Evolutionary conservation across 1,140 invertebrate genomes (phyloP), one percentile per base, ranked within the genome.

Genomic region (Drosophila azteca): DNA sequence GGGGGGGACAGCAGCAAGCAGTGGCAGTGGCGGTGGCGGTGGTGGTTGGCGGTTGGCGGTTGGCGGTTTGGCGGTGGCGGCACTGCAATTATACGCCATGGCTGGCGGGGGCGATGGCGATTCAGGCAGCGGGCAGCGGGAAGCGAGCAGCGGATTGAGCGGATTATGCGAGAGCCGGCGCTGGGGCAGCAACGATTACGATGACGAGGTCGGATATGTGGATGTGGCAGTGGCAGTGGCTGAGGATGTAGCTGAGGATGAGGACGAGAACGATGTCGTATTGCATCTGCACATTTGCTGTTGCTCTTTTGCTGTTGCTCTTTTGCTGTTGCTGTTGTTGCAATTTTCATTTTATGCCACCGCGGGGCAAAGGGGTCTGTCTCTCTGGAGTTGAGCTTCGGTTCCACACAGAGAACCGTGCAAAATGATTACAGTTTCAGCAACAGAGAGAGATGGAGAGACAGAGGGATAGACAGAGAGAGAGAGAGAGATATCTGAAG

Each of bases 391-490:
- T 44, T 29, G 17, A 53, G 51, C 69, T 60, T 51, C 20, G 20
- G 43, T 35, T 31, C 31, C n/a, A 31, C 17, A 15, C 35, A 20
- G 39, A 22, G 49, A 44, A 71, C 59, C 77, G 73, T 77, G 68
- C 81, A 80, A 85, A 84, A 81, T 85, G 67, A 80, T 85, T 77
- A 71, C 83, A 61, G 67, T 77, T 68, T 81, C 85, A 73, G 43
- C 41, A 17, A 7, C 6, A 50, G 49, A 52, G 29, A 7, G 17
- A 48, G 51, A 59, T 45, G 17, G 26, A 24, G 11, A 29, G 8
- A 48, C 45, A 52, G 24, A 9, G 17, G 45, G 52, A 60, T 43
- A 22, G 51, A 79, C n/a, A n/a, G 49, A 52, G 24, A 9, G 17
- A 48, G 52, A 60, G 45, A 22, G 51, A 79, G 35, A 24, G 45